Evolutionary conservation across 2,888 invertebrate species (phyloP).

Genomic region (Vanessa cardui): DNA sequence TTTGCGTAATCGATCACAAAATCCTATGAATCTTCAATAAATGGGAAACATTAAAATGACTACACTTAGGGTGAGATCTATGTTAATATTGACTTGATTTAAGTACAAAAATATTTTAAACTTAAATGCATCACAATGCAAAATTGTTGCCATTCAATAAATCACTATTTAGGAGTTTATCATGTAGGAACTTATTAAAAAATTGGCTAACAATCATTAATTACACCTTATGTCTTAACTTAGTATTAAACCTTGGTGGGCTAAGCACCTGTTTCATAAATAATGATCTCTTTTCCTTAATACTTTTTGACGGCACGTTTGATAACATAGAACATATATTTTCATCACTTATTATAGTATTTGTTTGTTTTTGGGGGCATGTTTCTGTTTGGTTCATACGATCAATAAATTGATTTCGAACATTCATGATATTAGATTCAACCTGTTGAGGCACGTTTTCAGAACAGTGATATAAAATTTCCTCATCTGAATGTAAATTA

Average conservation of each 20-base stretch:
- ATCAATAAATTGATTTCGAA: slow-evolving; percentile 56
- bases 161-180: slow-evolving; percentile 25
- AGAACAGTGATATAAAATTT: slow-evolving; percentile 68
- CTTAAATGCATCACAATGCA: slow-evolving; percentile 19
- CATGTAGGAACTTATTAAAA: slow-evolving; percentile 42
- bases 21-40: slow-evolving; percentile 32
- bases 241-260: slow-evolving; percentile 81
- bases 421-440: slow-evolving; percentile 56
- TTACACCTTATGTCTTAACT: slow-evolving; percentile 68
- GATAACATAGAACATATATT: slow-evolving; percentile 25
- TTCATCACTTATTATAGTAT: slow-evolving; percentile 41
- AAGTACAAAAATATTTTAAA: slow-evolving; percentile 36
- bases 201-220: slow-evolving; percentile 28
- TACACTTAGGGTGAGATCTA: slow-evolving; percentile 64
- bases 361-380: slow-evolving; percentile 48
- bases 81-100: slow-evolving; percentile 55
- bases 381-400: slow-evolving; percentile 43
- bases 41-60: slow-evolving; percentile 47
- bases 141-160: slow-evolving; percentile 8
- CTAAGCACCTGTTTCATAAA: slow-evolving; percentile 83
- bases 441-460: slow-evolving; percentile 58
- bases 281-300: slow-evolving; percentile 79
- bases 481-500: slow-evolving; percentile 73
- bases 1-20: not conserved
- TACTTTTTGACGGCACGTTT: slow-evolving; percentile 52